Evolutionary conservation across 2,797 vertebrate genomes (phyloP).

Genomic region (Acipenser transmontanus): DNA sequence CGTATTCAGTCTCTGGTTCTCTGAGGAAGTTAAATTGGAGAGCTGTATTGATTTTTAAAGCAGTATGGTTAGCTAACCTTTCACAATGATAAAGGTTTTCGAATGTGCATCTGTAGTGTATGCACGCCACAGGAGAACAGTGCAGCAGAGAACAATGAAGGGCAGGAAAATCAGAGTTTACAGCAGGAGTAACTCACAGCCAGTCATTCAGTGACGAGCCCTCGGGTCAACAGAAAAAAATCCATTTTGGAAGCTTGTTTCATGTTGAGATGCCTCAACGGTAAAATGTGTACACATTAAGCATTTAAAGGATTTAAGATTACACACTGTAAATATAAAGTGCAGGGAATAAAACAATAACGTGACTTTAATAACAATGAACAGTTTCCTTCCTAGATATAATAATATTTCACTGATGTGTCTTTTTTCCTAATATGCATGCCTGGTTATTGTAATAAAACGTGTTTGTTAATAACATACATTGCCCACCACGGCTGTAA

Average conservation of each 20-base stretch:
- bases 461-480: too few relatives aligned
- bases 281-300: too few relatives aligned
- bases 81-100: neutral
- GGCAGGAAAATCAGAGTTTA: neutral
- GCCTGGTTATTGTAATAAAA: too few relatives aligned
- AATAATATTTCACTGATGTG: too few relatives aligned
- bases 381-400: too few relatives aligned
- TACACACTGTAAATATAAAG: too few relatives aligned
- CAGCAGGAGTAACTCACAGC: neutral
- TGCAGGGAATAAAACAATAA: too few relatives aligned
- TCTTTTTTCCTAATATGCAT: too few relatives aligned
- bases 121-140: neutral
- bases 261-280: too few relatives aligned
- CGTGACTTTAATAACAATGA: too few relatives aligned
- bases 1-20: neutral
- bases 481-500: too few relatives aligned
- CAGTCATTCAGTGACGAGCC: neutral
- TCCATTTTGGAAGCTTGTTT: neutral
- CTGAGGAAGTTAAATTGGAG: slow-evolving; percentile 1
- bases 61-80: slow-evolving; percentile 8
- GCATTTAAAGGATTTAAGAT: too few relatives aligned
- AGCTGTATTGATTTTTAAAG: slow-evolving; percentile 8
- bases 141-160: neutral
- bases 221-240: neutral
- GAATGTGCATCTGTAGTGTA: neutral